Percentiles rank a stretch among this genome's conserved stretches.
Conservation (phyloP, 2,888 invertebrate species). For the Sceliomorpha sp. region DNA sequence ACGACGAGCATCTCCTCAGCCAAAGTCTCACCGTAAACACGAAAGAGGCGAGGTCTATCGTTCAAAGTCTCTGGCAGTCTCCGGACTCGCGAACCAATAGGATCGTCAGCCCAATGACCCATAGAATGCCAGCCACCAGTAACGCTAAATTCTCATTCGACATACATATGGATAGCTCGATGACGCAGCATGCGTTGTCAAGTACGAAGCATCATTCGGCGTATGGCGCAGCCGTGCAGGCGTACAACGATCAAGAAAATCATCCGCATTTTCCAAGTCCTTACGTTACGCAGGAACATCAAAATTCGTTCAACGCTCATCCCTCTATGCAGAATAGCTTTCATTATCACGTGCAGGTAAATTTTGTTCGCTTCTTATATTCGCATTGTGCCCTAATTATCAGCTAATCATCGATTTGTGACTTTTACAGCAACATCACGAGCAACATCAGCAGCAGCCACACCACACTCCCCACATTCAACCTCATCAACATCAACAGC, state of each 20-base stretch:
- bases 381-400: too few relatives aligned
- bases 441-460: conserved; percentile 57
- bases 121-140: conserved; percentile 62
- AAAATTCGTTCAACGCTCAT: conserved; percentile 67
- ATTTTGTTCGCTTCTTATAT: neutral
- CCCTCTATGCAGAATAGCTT: conserved; percentile 68
- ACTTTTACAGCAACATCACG: conserved; percentile 62
- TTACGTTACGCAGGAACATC: conserved; percentile 68
- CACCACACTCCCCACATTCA: conserved; percentile 47
- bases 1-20: conserved; percentile 81
- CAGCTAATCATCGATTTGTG: conserved; percentile 76
- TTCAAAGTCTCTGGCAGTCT: conserved; percentile 78
- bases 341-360: conserved; percentile 73
- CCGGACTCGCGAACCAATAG: conserved; percentile 40
- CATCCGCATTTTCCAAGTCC: conserved; percentile 69
- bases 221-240: conserved; percentile 63
- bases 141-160: conserved; percentile 72
- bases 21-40: conserved; percentile 86
- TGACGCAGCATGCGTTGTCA: conserved; percentile 76
- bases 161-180: conserved; percentile 78
- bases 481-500: too few relatives aligned
- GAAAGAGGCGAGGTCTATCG: conserved; percentile 85
- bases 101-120: conserved; percentile 58
- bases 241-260: conserved; percentile 77
- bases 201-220: conserved; percentile 66